Conservation (phyloP, 2,888 invertebrate species). For the Eumacrocentrus americanus region DNA sequence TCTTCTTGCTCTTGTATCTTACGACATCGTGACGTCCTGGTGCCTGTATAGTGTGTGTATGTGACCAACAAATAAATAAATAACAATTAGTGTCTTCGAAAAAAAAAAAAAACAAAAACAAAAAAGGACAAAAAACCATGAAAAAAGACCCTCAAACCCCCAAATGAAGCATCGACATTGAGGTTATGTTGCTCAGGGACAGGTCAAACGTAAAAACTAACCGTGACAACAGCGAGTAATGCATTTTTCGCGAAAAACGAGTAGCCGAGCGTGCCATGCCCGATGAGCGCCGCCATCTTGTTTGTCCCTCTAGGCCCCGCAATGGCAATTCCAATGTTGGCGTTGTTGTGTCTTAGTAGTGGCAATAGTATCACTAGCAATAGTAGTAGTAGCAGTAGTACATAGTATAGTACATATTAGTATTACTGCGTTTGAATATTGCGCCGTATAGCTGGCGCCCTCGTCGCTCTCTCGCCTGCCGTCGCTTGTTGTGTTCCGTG, state of each 20-base stretch:
- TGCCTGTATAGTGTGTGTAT: too few relatives aligned
- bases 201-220: too few relatives aligned
- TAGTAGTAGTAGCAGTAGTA: too few relatives aligned
- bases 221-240: slow-evolving; percentile 39
- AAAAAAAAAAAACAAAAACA: not conserved
- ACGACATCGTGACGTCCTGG: slow-evolving; percentile 28
- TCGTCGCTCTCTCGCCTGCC: slow-evolving; percentile 9
- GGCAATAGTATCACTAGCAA: too few relatives aligned
- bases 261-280: slow-evolving; percentile 61
- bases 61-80: slow-evolving; percentile 15
- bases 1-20: slow-evolving; percentile 34
- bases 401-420: not conserved
- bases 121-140: not conserved
- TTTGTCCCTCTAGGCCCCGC: too few relatives aligned
- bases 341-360: too few relatives aligned
- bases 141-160: too few relatives aligned
- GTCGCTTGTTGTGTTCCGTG: slow-evolving; percentile 31
- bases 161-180: not conserved
- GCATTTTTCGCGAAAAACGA: slow-evolving; percentile 36
- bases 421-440: not conserved
- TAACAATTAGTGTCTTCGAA: not conserved
- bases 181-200: not conserved
- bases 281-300: slow-evolving; percentile 70
- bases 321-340: too few relatives aligned
- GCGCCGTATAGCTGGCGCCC: slow-evolving; percentile 19